phyloP scores from a whole-genome alignment of 2,888 invertebrate genomes.

The Tethea ocularis region DNA sequence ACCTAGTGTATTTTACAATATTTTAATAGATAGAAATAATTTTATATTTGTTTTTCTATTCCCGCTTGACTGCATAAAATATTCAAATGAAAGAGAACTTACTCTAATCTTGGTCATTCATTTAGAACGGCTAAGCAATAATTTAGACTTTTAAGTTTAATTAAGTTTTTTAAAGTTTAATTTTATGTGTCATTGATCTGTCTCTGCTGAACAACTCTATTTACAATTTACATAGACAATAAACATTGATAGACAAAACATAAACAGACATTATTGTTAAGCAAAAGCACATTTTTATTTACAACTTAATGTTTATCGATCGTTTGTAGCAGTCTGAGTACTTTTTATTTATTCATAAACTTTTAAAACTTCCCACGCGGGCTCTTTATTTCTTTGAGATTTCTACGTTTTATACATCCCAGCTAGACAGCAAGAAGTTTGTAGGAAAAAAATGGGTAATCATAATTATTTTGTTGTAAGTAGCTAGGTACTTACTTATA shows the following conservation, averaged over 20 bases:
- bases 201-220: neutral
- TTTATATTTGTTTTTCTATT: too few species aligned
- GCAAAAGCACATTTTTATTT: slow-evolving; percentile 31
- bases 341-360: slow-evolving; percentile 51
- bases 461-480: neutral
- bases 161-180: neutral
- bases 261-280: slow-evolving; percentile 20
- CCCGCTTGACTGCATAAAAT: too few species aligned
- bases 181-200: neutral
- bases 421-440: neutral
- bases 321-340: slow-evolving; percentile 37
- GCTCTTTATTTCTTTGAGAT: neutral
- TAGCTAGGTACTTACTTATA: too few species aligned
- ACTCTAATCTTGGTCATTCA: too few species aligned
- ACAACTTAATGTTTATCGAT: slow-evolving; percentile 38
- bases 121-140: neutral
- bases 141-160: too few species aligned
- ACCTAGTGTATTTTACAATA: too few species aligned
- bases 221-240: neutral
- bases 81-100: too few species aligned
- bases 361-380: slow-evolving; percentile 21
- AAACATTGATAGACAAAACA: neutral
- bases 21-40: too few species aligned
- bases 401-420: neutral
- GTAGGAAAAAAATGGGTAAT: neutral